Evolutionary conservation across 2,797 vertebrate species (phyloP).

Genomic region (Bufotes viridis): DNA sequence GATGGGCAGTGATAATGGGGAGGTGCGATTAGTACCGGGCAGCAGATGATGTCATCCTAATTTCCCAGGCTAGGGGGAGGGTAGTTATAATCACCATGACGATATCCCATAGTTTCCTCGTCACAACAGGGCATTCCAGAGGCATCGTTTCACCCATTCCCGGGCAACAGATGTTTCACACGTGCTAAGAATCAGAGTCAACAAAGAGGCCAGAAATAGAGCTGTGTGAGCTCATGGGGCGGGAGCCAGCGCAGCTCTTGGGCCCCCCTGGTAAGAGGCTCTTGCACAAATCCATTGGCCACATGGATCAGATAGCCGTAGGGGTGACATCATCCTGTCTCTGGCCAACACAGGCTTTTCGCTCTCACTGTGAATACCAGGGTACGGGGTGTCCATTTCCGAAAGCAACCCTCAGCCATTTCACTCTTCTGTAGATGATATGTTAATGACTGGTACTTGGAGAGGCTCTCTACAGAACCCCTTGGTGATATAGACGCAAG

Average conservation of each 20-base stretch:
- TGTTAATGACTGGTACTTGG: constrained; percentile 39
- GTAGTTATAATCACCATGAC: constrained; percentile 59
- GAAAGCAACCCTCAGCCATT: constrained; percentile 46
- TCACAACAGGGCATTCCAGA: constrained; percentile 63
- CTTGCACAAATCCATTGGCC: constrained; percentile 60
- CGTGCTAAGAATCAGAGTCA: constrained; percentile 59
- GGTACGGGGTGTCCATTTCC: constrained; percentile 60
- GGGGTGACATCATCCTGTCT: constrained; percentile 57
- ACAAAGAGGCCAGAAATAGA: constrained; percentile 61
- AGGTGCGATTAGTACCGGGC: constrained; percentile 34
- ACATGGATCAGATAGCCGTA: constrained; percentile 62
- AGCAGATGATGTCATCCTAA: constrained; percentile 57
- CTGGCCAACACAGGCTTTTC: constrained; percentile 58
- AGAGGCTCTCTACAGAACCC: background rate
- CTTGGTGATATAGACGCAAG: background rate
- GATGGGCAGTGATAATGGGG: constrained; percentile 20
- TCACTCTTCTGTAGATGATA: constrained; percentile 22
- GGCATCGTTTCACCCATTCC: constrained; percentile 62
- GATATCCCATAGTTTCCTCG: constrained; percentile 63
- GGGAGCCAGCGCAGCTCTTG: constrained; percentile 49
- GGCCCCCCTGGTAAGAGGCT: constrained; percentile 54
- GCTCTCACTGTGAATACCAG: constrained; percentile 59
- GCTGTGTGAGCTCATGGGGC: constrained; percentile 61
- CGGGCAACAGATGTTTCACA: constrained; percentile 62
- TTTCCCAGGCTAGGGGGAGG: constrained; percentile 60